A percentile compares a stretch with the other conserved stretches of the same genome.
These are phyloP conservation scores for Tricholauxania praeusta DNA, from an alignment of 2,888 invertebrate species.

Conservation along the genomic window DNA sequence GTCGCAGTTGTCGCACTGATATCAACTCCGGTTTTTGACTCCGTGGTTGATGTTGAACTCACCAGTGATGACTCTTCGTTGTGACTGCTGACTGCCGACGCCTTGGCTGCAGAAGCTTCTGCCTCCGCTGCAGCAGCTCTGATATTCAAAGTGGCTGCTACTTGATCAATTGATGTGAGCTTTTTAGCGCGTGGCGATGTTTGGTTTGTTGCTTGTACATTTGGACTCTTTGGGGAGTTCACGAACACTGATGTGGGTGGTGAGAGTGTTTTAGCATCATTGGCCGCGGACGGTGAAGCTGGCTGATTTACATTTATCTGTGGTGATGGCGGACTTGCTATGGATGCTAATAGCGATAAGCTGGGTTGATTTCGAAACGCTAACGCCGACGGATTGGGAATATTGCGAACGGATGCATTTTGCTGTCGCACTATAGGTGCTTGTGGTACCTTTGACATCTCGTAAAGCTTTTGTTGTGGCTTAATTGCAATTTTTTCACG, in stretches of 20 bases:
- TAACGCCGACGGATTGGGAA: constrained; percentile 74
- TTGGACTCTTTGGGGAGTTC: constrained; percentile 22
- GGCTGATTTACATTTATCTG: constrained; percentile 11
- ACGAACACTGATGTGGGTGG: constrained; percentile 10
- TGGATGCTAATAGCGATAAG: constrained; percentile 44
- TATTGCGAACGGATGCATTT: constrained; percentile 74
- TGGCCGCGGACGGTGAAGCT: constrained; percentile 33
- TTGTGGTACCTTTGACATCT: constrained; percentile 64
- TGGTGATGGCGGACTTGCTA: constrained; percentile 30
- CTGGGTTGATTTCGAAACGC: constrained; percentile 70
- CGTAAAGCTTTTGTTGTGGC: constrained; percentile 63
- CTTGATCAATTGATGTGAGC: constrained; percentile 65
- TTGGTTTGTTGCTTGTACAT: background rate
- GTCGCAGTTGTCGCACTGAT: background rate
- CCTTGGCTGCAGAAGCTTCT: constrained; percentile 56
- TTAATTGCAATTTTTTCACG: constrained; percentile 65
- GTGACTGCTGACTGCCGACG: constrained; percentile 44
- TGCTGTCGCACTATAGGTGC: constrained; percentile 64
- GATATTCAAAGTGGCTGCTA: constrained; percentile 66
- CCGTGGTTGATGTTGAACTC: constrained; percentile 47
- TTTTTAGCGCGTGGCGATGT: constrained; percentile 59
- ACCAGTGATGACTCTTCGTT: constrained; percentile 43
- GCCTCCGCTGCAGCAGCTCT: constrained; percentile 61
- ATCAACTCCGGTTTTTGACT: background rate
- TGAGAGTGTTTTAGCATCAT: constrained; percentile 20